Percentiles rank a stretch among this genome's conserved stretches.
Conservation (phyloP, 2,113 vertebrate genomes). For the Pachypanchax playfairii region DNA sequence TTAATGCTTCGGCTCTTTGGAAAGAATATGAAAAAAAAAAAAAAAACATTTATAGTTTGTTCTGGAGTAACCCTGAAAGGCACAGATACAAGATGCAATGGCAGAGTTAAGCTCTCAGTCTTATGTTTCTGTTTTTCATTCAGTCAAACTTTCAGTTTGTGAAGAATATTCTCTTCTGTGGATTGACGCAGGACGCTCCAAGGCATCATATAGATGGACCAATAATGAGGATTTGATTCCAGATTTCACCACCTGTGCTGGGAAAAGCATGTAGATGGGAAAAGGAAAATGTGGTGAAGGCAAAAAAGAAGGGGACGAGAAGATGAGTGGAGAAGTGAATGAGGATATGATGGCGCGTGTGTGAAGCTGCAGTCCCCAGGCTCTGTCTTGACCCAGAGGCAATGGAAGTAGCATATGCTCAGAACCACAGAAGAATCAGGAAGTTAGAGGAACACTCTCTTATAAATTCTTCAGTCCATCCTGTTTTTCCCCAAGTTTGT, state of each 20-base stretch:
- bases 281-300: neutral
- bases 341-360: conserved; percentile 53
- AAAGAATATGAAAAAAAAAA: too few species aligned
- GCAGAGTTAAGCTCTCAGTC: conserved; percentile 38
- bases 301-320: conserved; percentile 13
- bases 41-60: too few species aligned
- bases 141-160: conserved; percentile 27
- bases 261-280: neutral
- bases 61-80: conserved; percentile 47
- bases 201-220: conserved; percentile 37
- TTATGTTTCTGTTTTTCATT: conserved; percentile 17
- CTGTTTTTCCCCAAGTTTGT: neutral
- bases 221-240: conserved; percentile 54
- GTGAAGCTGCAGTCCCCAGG: conserved; percentile 42
- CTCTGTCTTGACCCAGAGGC: conserved; percentile 57
- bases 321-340: conserved; percentile 36
- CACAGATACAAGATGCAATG: conserved; percentile 59
- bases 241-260: conserved; percentile 35
- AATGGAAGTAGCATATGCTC: conserved; percentile 46
- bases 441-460: conserved; percentile 19
- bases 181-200: conserved; percentile 41
- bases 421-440: conserved; percentile 10
- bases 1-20: conserved; percentile 48
- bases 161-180: conserved; percentile 48
- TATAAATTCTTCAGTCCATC: conserved; percentile 28